Conservation (phyloP, 2,113 vertebrate genomes). For the Pontoporia blainvillei region DNA sequence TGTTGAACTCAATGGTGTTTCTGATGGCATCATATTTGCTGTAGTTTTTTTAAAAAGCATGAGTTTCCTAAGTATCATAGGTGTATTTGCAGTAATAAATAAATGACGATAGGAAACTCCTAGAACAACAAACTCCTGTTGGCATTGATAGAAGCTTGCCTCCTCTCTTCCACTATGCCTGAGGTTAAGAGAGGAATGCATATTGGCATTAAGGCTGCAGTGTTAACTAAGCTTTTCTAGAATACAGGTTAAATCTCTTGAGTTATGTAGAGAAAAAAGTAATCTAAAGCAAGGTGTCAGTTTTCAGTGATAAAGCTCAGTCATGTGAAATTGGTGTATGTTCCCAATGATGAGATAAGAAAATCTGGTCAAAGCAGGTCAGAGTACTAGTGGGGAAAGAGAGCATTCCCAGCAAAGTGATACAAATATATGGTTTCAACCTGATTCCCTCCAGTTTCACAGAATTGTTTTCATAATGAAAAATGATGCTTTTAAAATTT, state of each 20-base stretch:
- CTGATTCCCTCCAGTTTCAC: not conserved
- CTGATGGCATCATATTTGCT: not conserved
- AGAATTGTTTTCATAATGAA: not conserved
- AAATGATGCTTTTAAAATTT: slow-evolving; percentile 35
- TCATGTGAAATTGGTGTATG: not conserved
- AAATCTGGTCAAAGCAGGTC: not conserved
- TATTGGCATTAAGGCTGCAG: not conserved
- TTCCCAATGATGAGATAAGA: not conserved
- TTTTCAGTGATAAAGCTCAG: not conserved
- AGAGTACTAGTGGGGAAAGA: not conserved
- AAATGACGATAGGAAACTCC: not conserved
- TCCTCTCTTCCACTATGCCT: not conserved
- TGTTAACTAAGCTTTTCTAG: not conserved
- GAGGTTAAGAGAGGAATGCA: not conserved
- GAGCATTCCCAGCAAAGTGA: not conserved
- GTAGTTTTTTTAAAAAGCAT: not conserved
- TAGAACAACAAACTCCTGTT: not conserved
- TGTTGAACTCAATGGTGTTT: not conserved
- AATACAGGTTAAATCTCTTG: not conserved
- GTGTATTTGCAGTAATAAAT: not conserved
- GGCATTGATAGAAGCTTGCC: not conserved
- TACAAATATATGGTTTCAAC: not conserved
- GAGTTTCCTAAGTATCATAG: not conserved
- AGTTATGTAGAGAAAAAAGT: not conserved
- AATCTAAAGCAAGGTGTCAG: not conserved